phyloP scores from a whole-genome alignment of 2,797 vertebrate genomes.

The Gymnoscopelus braueri region DNA sequence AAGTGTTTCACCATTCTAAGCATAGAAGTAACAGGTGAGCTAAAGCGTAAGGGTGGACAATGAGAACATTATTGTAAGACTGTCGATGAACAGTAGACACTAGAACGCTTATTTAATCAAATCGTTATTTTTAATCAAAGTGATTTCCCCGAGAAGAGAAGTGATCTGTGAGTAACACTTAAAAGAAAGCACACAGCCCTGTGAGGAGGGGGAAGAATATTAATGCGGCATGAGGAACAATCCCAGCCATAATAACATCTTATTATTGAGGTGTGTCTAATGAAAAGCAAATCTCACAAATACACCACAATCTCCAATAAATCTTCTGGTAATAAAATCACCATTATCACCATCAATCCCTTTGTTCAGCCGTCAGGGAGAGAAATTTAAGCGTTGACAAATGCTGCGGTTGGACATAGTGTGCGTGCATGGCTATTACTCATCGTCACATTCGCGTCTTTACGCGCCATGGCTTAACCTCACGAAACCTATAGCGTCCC shows the following conservation, averaged over 20 bases:
- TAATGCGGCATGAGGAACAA: conserved; percentile 1
- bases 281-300: conserved; percentile 30
- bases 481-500: too few species aligned
- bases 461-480: too few species aligned
- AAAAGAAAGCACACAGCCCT: conserved; percentile 2
- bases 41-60: too few species aligned
- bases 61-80: too few species aligned
- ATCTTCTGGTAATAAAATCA: conserved; percentile 24
- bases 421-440: conserved; percentile 36
- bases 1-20: too few species aligned
- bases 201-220: conserved; percentile 9
- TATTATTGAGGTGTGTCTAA: conserved; percentile 23
- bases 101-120: too few species aligned
- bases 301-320: conserved; percentile 31
- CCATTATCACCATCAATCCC: conserved; percentile 35
- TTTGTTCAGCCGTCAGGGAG: conserved; percentile 54
- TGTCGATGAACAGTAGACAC: too few species aligned
- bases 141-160: background rate
- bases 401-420: conserved; percentile 36
- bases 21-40: too few species aligned
- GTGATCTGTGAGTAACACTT: background rate
- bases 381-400: conserved; percentile 51
- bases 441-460: conserved; percentile 24
- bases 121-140: background rate
- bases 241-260: conserved; percentile 5